phyloP scores from a whole-genome alignment of 2,113 vertebrate genomes.

The Pogona vitticeps region DNA sequence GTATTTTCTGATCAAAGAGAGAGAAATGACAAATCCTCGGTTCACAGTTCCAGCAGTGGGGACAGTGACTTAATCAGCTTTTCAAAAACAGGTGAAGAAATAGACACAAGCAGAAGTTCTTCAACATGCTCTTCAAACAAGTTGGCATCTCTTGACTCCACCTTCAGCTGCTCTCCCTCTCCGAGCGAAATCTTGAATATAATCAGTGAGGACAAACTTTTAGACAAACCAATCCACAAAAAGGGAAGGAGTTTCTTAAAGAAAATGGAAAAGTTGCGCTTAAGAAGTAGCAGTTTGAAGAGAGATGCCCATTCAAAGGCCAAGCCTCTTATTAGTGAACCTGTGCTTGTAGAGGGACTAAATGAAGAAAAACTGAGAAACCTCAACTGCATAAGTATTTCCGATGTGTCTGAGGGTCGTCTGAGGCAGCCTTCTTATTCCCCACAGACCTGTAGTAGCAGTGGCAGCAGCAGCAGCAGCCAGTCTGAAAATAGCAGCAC shows the following conservation, averaged over 20 bases:
- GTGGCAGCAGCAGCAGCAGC: constrained; percentile 63
- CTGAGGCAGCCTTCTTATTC: constrained; percentile 69
- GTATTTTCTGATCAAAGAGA: constrained; percentile 60
- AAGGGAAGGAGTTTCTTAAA: constrained; percentile 80
- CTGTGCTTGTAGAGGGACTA: constrained; percentile 75
- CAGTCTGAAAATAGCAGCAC: constrained; percentile 80
- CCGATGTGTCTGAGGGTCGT: constrained; percentile 63
- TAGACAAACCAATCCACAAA: constrained; percentile 74
- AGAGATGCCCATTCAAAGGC: constrained; percentile 49
- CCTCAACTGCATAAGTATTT: constrained; percentile 71
- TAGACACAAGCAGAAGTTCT: constrained; percentile 73
- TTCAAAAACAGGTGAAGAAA: constrained; percentile 66
- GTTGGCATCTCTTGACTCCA: constrained; percentile 63
- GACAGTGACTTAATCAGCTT: constrained; percentile 76
- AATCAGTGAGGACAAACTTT: constrained; percentile 62
- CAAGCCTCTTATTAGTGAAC: constrained; percentile 69
- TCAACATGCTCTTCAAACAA: constrained; percentile 77
- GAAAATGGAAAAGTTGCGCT: constrained; percentile 86
- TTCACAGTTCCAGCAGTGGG: constrained; percentile 81
- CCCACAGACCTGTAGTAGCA: constrained; percentile 65
- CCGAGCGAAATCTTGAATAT: constrained; percentile 56
- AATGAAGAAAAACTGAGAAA: constrained; percentile 73
- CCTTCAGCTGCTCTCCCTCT: constrained; percentile 74
- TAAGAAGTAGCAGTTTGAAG: constrained; percentile 69
- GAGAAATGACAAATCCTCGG: constrained; percentile 76